Conservation (phyloP, 1,140 invertebrate species). For the Mercenaria mercenaria region DNA sequence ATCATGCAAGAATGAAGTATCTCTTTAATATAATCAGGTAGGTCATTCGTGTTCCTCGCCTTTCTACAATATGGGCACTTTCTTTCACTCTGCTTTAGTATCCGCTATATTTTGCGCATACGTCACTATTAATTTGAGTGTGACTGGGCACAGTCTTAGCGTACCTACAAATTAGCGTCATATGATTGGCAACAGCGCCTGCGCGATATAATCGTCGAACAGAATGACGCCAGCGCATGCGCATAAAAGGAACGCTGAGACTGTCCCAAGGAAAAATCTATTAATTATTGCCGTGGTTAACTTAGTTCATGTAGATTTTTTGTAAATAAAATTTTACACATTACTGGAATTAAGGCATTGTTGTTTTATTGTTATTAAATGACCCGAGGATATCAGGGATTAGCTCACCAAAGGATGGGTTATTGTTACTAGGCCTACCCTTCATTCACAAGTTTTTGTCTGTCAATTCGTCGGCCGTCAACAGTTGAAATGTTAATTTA, state of each 20-base stretch:
- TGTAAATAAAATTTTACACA: slow-evolving; percentile 64
- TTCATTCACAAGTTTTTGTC: no score
- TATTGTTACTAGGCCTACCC: no score
- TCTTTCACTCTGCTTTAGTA: slow-evolving; percentile 11
- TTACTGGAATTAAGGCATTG: slow-evolving; percentile 34
- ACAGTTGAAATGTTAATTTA: no score
- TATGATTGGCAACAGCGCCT: neutral
- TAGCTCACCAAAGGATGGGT: no score
- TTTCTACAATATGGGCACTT: slow-evolving; percentile 1
- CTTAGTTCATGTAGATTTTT: slow-evolving; percentile 59
- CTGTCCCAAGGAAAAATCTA: slow-evolving; percentile 8
- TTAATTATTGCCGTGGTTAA: slow-evolving; percentile 55
- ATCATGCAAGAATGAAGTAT: neutral
- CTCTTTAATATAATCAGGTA: neutral
- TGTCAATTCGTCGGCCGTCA: no score
- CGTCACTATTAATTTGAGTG: slow-evolving; percentile 24
- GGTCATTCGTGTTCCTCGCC: neutral
- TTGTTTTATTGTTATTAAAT: neutral
- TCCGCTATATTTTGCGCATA: slow-evolving; percentile 16
- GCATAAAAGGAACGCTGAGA: neutral
- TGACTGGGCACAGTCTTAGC: neutral
- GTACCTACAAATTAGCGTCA: neutral
- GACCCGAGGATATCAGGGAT: no score
- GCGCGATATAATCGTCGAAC: no score
- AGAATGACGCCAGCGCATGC: no score